phyloP scores from a whole-genome alignment of 1,140 invertebrate genomes.

The Nymphalis io region DNA sequence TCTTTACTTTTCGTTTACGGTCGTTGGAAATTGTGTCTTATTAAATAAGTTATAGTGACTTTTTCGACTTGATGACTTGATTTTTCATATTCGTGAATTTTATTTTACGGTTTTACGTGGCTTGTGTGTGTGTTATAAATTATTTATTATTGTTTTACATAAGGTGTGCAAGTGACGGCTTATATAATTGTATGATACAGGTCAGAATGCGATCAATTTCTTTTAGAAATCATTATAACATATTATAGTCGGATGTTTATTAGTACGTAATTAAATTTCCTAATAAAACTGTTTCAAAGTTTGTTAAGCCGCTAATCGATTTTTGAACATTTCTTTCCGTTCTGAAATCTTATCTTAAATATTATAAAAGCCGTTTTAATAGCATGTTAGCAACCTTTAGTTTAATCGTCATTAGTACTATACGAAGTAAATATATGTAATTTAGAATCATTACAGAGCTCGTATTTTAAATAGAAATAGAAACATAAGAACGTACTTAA shows the following conservation, averaged over 20 bases:
- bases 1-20: constrained; percentile 19
- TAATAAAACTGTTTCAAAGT: too few species aligned
- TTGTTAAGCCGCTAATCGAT: too few species aligned
- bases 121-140: constrained; percentile 9
- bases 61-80: background rate
- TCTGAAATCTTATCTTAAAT: too few species aligned
- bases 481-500: too few species aligned
- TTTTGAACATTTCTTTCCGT: too few species aligned
- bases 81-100: background rate
- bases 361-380: too few species aligned
- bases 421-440: too few species aligned
- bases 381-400: too few species aligned
- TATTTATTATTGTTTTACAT: constrained; percentile 2
- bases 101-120: background rate
- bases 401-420: too few species aligned
- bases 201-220: background rate
- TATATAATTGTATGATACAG: constrained; percentile 5
- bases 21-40: constrained; percentile 3
- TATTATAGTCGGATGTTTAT: background rate
- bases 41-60: constrained; percentile 4
- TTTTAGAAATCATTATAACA: background rate
- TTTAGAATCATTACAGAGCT: too few species aligned
- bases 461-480: too few species aligned
- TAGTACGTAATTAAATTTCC: background rate
- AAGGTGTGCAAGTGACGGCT: background rate